A percentile compares a stretch with the other conserved stretches of the same genome.
These are phyloP conservation scores for Rhizomys pruinosus DNA, from an alignment of 2,113 vertebrate species.

Conservation along the genomic window DNA sequence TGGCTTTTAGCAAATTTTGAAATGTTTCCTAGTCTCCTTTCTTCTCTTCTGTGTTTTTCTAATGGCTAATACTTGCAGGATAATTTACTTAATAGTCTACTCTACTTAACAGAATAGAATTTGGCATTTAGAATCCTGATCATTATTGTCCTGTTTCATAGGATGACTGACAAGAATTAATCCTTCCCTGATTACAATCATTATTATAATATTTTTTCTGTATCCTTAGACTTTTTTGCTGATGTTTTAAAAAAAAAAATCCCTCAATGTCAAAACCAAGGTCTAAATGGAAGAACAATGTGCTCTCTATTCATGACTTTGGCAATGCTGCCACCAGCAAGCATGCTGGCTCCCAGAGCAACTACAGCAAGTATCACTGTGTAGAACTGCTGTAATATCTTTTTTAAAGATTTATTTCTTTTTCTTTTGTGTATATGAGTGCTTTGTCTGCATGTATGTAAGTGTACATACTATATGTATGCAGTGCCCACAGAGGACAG, in stretches of 20 bases:
- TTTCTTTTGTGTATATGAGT: too few species aligned
- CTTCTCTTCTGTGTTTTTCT: background rate
- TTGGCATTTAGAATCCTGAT: background rate
- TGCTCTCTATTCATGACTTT: background rate
- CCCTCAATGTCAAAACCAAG: slow-evolving; percentile 10
- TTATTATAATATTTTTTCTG: background rate
- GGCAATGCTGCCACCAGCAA: background rate
- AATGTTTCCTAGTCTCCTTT: background rate
- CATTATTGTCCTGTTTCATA: background rate
- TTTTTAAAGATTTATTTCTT: background rate
- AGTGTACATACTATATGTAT: too few species aligned
- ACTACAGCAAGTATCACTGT: background rate
- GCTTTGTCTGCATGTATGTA: too few species aligned
- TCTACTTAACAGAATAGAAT: background rate
- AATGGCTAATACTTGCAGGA: background rate
- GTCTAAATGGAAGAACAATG: background rate
- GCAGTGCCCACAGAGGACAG: too few species aligned
- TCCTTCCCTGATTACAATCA: background rate
- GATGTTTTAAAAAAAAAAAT: background rate
- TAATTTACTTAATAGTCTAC: background rate
- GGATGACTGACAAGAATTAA: background rate
- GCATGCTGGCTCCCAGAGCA: background rate
- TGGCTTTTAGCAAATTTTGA: background rate
- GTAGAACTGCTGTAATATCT: background rate
- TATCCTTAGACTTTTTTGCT: background rate